phyloP scores from a whole-genome alignment of 2,113 vertebrate species.

The Furnarius figulus region DNA sequence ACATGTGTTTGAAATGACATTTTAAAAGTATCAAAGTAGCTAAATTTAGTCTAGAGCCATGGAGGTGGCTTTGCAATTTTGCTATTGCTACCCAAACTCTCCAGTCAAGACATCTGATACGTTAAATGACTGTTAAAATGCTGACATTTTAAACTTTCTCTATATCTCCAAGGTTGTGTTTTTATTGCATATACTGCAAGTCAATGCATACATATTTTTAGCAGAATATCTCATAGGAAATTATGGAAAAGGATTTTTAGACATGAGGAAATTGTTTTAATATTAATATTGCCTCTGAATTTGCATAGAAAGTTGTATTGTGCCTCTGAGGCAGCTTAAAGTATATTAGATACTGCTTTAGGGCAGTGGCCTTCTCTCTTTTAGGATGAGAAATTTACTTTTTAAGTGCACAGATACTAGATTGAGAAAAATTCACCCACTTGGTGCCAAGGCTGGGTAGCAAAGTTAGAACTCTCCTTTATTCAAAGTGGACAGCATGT shows the following conservation, averaged over 20 bases:
- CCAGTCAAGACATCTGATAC: slow-evolving; percentile 52
- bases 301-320: neutral
- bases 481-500: neutral
- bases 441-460: neutral
- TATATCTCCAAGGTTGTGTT: slow-evolving; percentile 45
- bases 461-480: neutral
- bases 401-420: slow-evolving; percentile 21
- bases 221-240: slow-evolving; percentile 51
- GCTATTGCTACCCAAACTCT: slow-evolving; percentile 48
- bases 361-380: slow-evolving; percentile 1
- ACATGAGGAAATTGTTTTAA: slow-evolving; percentile 45
- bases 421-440: slow-evolving; percentile 41
- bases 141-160: slow-evolving; percentile 57
- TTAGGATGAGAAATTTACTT: slow-evolving; percentile 30
- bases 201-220: slow-evolving; percentile 57
- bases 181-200: slow-evolving; percentile 51
- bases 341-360: slow-evolving; percentile 7
- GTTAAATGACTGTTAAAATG: slow-evolving; percentile 49
- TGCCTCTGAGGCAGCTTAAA: neutral
- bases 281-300: slow-evolving; percentile 33
- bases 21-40: slow-evolving; percentile 64
- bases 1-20: slow-evolving; percentile 52
- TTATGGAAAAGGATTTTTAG: slow-evolving; percentile 42
- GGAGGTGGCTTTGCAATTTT: slow-evolving; percentile 47
- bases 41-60: slow-evolving; percentile 55